phyloP scores from a whole-genome alignment of 2,113 vertebrate species.

The Upupa epops region DNA sequence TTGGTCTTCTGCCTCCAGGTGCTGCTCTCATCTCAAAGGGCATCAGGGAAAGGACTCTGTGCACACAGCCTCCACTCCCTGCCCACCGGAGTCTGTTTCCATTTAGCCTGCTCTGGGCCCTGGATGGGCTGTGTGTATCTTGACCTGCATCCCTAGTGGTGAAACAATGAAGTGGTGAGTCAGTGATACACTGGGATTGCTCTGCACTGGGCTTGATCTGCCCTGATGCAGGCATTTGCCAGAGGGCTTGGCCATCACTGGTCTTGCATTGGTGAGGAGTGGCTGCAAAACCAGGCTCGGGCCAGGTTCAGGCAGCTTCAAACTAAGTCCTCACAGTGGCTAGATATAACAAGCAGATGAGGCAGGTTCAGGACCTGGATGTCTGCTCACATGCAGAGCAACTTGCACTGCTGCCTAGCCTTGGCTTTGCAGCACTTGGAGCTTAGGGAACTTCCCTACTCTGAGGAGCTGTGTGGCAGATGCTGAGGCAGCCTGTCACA shows the following conservation, averaged over 20 bases:
- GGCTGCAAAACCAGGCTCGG: neutral
- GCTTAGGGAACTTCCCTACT: neutral
- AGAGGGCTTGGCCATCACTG: neutral
- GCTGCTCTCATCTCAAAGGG: neutral
- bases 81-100: neutral
- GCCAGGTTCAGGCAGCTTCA: neutral
- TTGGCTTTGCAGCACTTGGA: neutral
- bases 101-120: neutral
- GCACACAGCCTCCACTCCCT: neutral
- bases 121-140: neutral
- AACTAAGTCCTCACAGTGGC: rapidly evolving
- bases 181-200: neutral
- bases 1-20: neutral
- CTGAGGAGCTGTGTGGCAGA: neutral
- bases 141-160: neutral
- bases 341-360: neutral
- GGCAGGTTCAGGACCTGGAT: neutral
- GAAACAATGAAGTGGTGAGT: neutral
- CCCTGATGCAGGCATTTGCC: neutral
- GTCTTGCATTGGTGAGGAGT: rapidly evolving
- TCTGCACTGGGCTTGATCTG: neutral
- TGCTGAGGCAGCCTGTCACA: rapidly evolving
- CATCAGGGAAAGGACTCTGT: neutral
- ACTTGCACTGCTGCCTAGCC: neutral
- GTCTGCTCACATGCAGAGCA: neutral